Evolutionary conservation across 2,888 invertebrate species (phyloP).

Genomic region (Gonocerus acuteangulatus): DNA sequence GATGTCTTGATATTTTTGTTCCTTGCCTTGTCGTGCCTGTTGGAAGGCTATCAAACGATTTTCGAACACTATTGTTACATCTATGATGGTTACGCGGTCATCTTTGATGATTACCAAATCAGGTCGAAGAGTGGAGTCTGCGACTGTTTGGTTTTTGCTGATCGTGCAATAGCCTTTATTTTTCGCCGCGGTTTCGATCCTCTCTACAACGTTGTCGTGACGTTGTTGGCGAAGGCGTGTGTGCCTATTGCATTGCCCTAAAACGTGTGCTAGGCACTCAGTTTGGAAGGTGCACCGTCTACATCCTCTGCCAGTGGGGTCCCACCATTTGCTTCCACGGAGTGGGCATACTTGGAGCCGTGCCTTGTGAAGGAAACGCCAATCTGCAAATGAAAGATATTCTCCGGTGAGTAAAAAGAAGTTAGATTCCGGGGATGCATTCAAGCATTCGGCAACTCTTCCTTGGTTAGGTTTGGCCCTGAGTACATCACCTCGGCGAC

Average conservation of each 20-base stretch:
- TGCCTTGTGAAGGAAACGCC: slow-evolving; percentile 39
- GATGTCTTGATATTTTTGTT: slow-evolving; percentile 1
- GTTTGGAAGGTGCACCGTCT: neutral
- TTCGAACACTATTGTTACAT: slow-evolving; percentile 19
- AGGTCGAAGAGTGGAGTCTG: slow-evolving; percentile 5
- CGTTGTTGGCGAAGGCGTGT: neutral
- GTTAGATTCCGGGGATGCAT: slow-evolving; percentile 16
- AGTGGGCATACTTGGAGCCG: slow-evolving; percentile 29
- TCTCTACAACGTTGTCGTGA: slow-evolving; percentile 13
- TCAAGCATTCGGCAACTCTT: slow-evolving; percentile 28
- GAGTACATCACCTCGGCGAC: slow-evolving; percentile 6
- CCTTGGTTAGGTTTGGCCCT: slow-evolving; percentile 27
- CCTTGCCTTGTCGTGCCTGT: slow-evolving; percentile 7
- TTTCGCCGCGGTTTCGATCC: neutral
- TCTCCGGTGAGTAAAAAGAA: slow-evolving; percentile 33
- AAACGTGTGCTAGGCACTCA: slow-evolving; percentile 15
- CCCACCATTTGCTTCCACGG: slow-evolving; percentile 7
- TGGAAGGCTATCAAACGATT: neutral
- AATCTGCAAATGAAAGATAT: slow-evolving; percentile 37
- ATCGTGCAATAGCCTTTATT: neutral
- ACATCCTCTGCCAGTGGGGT: neutral
- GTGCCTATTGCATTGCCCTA: slow-evolving; percentile 12
- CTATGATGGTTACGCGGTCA: neutral
- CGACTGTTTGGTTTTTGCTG: slow-evolving; percentile 4
- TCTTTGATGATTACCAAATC: slow-evolving; percentile 1